Percentiles rank a stretch among this genome's conserved stretches.
phyloP scores from a whole-genome alignment of 1,140 invertebrate species.

The Bombus waltoni region DNA sequence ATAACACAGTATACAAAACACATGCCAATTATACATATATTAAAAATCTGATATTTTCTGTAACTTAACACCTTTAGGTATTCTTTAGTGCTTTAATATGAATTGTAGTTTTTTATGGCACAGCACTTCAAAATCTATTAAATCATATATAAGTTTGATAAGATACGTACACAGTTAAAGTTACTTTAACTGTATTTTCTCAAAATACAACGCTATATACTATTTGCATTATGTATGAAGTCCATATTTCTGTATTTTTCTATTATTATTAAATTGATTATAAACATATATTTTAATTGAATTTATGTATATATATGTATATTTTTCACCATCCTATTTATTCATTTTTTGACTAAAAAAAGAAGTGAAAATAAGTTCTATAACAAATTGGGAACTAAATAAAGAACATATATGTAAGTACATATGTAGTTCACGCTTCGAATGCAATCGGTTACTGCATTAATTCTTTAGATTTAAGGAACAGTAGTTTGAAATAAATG shows the following conservation, averaged over 20 bases:
- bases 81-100: not conserved
- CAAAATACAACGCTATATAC: not conserved
- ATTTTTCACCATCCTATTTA: too few relatives aligned
- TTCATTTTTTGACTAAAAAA: not conserved
- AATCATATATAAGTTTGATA: not conserved
- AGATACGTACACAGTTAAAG: not conserved
- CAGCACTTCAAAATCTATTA: not conserved
- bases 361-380: not conserved
- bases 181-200: not conserved
- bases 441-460: not conserved
- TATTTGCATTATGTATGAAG: constrained; percentile 9
- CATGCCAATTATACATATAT: constrained; percentile 25
- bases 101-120: not conserved
- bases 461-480: not conserved
- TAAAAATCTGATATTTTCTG: not conserved
- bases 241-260: constrained; percentile 26
- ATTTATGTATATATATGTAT: not conserved
- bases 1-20: constrained; percentile 16
- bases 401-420: too few relatives aligned
- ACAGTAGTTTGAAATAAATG: not conserved
- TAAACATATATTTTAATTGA: constrained; percentile 1
- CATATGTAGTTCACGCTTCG: not conserved
- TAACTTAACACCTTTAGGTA: not conserved
- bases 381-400: not conserved
- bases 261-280: constrained; percentile 15